Conservation (phyloP, 2,888 invertebrate species). For the Tinea pellionella region DNA sequence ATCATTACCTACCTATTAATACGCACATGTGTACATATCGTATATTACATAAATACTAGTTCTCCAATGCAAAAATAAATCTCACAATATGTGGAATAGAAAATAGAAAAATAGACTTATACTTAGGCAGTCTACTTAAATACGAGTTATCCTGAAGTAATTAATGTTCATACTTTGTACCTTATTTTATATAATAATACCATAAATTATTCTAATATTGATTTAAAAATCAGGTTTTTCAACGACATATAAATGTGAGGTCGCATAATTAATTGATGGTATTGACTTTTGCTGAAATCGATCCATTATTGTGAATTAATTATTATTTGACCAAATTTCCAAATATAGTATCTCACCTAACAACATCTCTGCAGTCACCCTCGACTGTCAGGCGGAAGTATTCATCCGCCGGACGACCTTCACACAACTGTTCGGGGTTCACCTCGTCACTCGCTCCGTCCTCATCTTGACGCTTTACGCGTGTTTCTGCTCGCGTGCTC, state of each 20-base stretch:
- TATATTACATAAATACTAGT: no score
- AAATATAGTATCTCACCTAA: slow-evolving; percentile 75
- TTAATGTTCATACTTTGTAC: no score
- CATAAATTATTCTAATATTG: no score
- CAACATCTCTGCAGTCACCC: slow-evolving; percentile 92
- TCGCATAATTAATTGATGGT: no score
- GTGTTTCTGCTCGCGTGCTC: slow-evolving; percentile 54
- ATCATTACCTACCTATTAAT: background rate
- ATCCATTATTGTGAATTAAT: no score
- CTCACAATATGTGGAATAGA: no score
- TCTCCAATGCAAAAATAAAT: no score
- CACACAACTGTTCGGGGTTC: slow-evolving; percentile 85
- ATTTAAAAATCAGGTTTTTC: no score
- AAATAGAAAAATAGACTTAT: background rate
- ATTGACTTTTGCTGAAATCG: background rate
- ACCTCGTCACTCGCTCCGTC: slow-evolving; percentile 70
- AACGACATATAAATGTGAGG: no score
- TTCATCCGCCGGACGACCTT: slow-evolving; percentile 89
- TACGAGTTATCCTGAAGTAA: background rate
- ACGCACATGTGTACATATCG: no score
- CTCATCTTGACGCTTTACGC: slow-evolving; percentile 76
- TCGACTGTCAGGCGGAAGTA: slow-evolving; percentile 88
- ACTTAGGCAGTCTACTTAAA: background rate
- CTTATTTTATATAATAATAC: no score
- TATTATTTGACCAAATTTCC: background rate